phyloP scores from a whole-genome alignment of 2,797 vertebrate species.

The Lutjanus argentimaculatus region DNA sequence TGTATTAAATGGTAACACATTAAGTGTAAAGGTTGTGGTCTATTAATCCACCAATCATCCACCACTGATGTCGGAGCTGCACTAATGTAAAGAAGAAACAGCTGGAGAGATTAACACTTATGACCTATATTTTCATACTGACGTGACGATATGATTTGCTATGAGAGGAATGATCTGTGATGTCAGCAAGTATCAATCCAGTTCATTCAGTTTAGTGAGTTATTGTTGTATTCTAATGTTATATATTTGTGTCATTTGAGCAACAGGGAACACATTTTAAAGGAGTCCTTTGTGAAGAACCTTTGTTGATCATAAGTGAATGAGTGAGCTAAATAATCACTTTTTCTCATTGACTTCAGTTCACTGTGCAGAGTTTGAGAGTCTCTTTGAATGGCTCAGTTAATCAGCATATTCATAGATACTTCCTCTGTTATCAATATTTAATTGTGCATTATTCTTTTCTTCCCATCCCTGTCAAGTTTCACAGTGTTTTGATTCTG shows the following conservation, averaged over 20 bases:
- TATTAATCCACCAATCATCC: slow-evolving; percentile 63
- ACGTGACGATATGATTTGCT: slow-evolving; percentile 27
- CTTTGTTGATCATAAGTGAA: neutral
- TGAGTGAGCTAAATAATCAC: neutral
- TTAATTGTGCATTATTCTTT: neutral
- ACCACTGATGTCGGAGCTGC: slow-evolving; percentile 59
- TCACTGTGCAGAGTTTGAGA: neutral
- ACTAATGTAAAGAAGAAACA: slow-evolving; percentile 68
- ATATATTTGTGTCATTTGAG: neutral
- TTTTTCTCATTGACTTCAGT: neutral
- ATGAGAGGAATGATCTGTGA: neutral
- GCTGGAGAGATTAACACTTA: slow-evolving; percentile 72
- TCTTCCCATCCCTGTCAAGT: neutral
- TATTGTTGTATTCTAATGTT: neutral
- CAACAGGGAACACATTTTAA: slow-evolving; percentile 5
- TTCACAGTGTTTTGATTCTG: slow-evolving; percentile 11
- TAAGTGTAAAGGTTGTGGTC: slow-evolving; percentile 30
- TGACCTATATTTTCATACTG: slow-evolving; percentile 78
- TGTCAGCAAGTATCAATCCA: neutral
- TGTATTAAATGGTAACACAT: slow-evolving; percentile 20
- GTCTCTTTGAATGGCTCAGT: neutral
- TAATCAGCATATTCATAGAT: neutral
- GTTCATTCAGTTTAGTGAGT: neutral
- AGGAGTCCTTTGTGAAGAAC: neutral
- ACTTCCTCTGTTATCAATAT: neutral